phyloP scores from a whole-genome alignment of 1,140 invertebrate genomes.

The Drosophila sucinea region DNA sequence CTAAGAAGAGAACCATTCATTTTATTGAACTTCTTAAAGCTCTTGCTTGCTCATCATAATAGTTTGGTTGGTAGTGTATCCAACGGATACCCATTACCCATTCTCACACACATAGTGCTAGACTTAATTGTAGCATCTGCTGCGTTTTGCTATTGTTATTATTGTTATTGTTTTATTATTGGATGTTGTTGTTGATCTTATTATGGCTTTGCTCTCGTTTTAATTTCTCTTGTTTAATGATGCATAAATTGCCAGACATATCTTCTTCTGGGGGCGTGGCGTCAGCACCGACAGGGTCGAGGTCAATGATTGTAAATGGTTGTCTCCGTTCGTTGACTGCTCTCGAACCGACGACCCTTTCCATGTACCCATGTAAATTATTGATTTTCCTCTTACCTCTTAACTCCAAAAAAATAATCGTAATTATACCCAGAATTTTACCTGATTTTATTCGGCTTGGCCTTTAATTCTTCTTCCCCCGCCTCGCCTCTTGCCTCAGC shows the following conservation, averaged over 20 bases:
- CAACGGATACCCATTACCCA: neutral
- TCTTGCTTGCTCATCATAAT: too few relatives aligned
- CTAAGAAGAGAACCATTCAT: too few relatives aligned
- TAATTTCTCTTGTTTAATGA: slow-evolving; percentile 68
- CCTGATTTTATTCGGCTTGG: slow-evolving; percentile 20
- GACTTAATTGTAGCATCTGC: slow-evolving; percentile 55
- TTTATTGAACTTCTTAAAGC: too few relatives aligned
- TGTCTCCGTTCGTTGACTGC: slow-evolving; percentile 53
- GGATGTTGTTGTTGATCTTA: slow-evolving; percentile 30
- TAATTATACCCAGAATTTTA: slow-evolving; percentile 33
- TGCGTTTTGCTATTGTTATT: slow-evolving; percentile 38
- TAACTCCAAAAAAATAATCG: slow-evolving; percentile 36
- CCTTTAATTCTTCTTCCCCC: slow-evolving; percentile 51
- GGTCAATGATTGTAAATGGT: slow-evolving; percentile 54
- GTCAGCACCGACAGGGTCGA: slow-evolving; percentile 53
- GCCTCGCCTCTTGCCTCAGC: slow-evolving; percentile 1
- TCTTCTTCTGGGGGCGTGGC: slow-evolving; percentile 35
- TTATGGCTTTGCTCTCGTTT: slow-evolving; percentile 37
- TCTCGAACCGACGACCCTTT: neutral
- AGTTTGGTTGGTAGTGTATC: neutral
- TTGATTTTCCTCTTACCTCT: slow-evolving; percentile 70
- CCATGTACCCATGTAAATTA: slow-evolving; percentile 51
- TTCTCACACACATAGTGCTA: slow-evolving; percentile 25
- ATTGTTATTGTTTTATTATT: slow-evolving; percentile 67
- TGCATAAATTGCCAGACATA: slow-evolving; percentile 63